Conservation (phyloP, 2,797 vertebrate species). For the Loriculus beryllinus region DNA sequence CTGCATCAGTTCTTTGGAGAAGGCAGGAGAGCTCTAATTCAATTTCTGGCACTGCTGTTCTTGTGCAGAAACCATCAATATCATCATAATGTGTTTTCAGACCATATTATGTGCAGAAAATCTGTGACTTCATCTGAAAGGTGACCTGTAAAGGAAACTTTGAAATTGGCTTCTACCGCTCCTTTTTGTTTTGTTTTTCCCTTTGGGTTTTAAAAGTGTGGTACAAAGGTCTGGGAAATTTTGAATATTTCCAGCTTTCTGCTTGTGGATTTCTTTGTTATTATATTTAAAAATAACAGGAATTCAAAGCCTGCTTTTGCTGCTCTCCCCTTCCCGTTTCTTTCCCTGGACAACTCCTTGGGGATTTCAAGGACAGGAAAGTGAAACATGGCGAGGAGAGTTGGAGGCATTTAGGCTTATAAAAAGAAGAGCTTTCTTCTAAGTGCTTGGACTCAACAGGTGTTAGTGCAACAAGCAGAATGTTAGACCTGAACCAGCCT, state of each 20-base stretch:
- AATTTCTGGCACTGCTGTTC: neutral
- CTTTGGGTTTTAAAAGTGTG: slow-evolving; percentile 32
- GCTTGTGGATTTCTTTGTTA: neutral
- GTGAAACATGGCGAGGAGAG: neutral
- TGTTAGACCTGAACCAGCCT: neutral
- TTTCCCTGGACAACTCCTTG: neutral
- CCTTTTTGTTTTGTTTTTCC: slow-evolving; percentile 25
- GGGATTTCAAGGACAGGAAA: slow-evolving; percentile 34
- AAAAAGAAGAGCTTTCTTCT: neutral
- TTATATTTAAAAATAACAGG: slow-evolving; percentile 43
- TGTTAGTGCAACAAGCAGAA: neutral
- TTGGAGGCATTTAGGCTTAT: neutral
- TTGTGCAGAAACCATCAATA: neutral
- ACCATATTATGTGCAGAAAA: neutral
- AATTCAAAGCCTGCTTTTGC: slow-evolving; percentile 2
- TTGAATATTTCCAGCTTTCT: slow-evolving; percentile 33
- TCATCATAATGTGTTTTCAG: neutral
- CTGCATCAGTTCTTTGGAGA: neutral
- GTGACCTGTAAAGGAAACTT: slow-evolving; percentile 6
- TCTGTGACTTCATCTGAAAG: slow-evolving; percentile 23
- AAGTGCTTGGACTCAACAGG: neutral
- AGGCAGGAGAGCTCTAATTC: neutral
- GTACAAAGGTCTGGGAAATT: slow-evolving; percentile 12
- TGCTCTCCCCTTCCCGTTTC: neutral
- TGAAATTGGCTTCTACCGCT: neutral